Percentiles rank a stretch among this genome's conserved stretches.
These are phyloP conservation scores for Lanius collurio DNA, from an alignment of 2,113 vertebrate genomes.

Conservation along the genomic window DNA sequence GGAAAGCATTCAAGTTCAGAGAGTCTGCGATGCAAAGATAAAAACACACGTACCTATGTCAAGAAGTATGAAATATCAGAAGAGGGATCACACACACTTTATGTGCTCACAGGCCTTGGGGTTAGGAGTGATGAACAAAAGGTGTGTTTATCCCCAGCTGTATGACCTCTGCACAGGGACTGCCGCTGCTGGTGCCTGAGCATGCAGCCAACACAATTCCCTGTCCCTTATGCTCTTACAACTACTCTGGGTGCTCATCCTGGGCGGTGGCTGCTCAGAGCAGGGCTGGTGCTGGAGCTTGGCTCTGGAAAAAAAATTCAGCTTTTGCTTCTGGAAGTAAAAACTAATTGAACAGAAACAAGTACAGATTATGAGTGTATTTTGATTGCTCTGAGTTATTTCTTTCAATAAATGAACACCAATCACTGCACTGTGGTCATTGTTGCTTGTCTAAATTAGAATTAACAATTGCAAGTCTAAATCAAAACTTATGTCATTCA, in stretches of 20 bases:
- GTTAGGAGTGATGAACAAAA: neutral
- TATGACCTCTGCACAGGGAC: neutral
- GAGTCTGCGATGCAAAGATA: neutral
- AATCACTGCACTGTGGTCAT: neutral
- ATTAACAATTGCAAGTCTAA: neutral
- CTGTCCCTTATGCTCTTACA: accelerated
- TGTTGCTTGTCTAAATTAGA: neutral
- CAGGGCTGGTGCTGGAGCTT: neutral
- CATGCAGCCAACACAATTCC: accelerated
- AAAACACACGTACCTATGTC: neutral
- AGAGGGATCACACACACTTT: neutral
- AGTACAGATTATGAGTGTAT: neutral
- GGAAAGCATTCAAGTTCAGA: neutral
- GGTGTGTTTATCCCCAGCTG: neutral
- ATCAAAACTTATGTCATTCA: neutral
- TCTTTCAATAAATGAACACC: neutral
- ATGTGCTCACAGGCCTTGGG: neutral
- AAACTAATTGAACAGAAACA: neutral
- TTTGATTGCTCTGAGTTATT: neutral
- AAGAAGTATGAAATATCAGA: neutral
- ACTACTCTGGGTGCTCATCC: neutral
- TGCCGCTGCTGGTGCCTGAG: neutral
- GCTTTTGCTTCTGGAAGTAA: neutral
- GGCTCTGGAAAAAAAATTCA: too few species aligned
- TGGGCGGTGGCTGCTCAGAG: neutral